Conservation (phyloP, 2,888 invertebrate species). For the Cephus sareptanus region DNA sequence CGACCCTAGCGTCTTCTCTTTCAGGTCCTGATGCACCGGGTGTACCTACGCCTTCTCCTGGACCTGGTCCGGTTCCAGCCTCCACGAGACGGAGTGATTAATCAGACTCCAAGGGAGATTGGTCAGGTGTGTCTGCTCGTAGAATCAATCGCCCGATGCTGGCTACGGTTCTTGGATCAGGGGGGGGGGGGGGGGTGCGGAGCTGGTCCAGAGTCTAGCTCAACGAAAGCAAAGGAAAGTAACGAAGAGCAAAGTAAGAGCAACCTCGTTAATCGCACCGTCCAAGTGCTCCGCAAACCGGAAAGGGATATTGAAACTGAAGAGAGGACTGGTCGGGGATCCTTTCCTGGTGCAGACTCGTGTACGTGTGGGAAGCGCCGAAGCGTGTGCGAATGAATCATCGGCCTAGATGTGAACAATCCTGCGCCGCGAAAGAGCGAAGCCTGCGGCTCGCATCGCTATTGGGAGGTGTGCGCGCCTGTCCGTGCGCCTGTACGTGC, state of each 20-base stretch:
- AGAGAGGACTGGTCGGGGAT: neutral
- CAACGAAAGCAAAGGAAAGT: neutral
- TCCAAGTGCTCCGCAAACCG: neutral
- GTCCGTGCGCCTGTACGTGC: neutral
- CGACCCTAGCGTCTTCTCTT: constrained; percentile 34
- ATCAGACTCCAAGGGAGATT: neutral
- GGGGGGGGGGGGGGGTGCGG: neutral
- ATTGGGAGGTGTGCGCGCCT: neutral
- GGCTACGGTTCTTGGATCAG: neutral
- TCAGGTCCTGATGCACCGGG: constrained; percentile 1
- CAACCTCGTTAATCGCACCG: neutral
- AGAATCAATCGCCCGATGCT: neutral
- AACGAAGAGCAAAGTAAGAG: neutral
- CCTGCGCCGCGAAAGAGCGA: constrained; percentile 8
- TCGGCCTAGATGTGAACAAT: constrained; percentile 22
- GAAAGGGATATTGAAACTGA: neutral
- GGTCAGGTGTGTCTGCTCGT: neutral
- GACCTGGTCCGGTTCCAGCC: neutral
- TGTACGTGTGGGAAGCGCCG: constrained; percentile 12
- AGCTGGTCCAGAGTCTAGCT: neutral
- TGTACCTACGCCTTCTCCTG: neutral
- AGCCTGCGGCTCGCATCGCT: neutral
- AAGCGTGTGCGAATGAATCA: constrained; percentile 15
- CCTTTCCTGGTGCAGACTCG: neutral
- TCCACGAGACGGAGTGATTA: neutral